phyloP scores from a whole-genome alignment of 1,140 invertebrate genomes.

The Megathymus violae region DNA sequence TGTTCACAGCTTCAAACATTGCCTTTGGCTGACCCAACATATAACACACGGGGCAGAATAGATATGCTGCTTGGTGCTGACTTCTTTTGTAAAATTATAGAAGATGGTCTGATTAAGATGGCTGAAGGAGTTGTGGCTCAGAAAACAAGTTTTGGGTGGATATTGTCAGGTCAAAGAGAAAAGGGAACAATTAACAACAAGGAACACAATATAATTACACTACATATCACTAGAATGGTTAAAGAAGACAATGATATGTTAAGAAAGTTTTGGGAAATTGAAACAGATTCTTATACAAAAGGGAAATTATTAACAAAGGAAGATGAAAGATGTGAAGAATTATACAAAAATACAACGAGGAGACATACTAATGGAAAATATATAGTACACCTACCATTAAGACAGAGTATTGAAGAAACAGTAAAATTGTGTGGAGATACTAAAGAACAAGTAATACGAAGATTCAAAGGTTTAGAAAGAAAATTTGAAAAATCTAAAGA shows the following conservation, averaged over 20 bases:
- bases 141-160: slow-evolving; percentile 44
- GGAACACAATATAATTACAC: slow-evolving; percentile 27
- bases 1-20: slow-evolving; percentile 34
- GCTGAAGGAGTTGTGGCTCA: slow-evolving; percentile 42
- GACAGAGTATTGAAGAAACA: slow-evolving; percentile 34
- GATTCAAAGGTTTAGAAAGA: slow-evolving; percentile 41
- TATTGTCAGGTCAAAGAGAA: slow-evolving; percentile 39
- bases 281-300: slow-evolving; percentile 36
- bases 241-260: slow-evolving; percentile 43
- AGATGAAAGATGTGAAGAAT: slow-evolving; percentile 43
- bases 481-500: slow-evolving; percentile 38
- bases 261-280: slow-evolving; percentile 47
- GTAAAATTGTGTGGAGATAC: slow-evolving; percentile 41
- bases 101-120: slow-evolving; percentile 38
- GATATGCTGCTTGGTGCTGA: slow-evolving; percentile 45
- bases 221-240: slow-evolving; percentile 34
- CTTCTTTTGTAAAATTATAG: slow-evolving; percentile 45
- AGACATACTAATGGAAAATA: slow-evolving; percentile 43
- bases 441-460: slow-evolving; percentile 35
- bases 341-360: slow-evolving; percentile 41
- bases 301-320: slow-evolving; percentile 38
- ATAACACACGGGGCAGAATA: slow-evolving; percentile 37
- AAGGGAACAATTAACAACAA: background rate
- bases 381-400: slow-evolving; percentile 40
- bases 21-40: slow-evolving; percentile 40